Conservation (phyloP, 2,888 invertebrate genomes). For the Dione vanillae region DNA sequence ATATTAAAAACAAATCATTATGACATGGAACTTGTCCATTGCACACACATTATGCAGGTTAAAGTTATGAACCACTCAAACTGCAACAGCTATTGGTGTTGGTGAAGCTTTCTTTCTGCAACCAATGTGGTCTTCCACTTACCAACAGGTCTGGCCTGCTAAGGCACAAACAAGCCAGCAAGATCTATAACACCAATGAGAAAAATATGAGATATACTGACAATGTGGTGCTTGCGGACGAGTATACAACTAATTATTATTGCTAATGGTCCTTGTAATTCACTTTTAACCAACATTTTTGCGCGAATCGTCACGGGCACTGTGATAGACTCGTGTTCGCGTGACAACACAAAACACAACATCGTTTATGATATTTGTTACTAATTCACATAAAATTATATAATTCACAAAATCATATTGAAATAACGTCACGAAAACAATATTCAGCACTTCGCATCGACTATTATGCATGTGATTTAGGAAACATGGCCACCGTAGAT, state of each 20-base stretch:
- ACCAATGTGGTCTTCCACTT: constrained; percentile 82
- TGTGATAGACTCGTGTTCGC: constrained; percentile 58
- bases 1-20: constrained; percentile 70
- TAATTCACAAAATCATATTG: constrained; percentile 68
- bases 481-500: constrained; percentile 82
- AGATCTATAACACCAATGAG: constrained; percentile 88
- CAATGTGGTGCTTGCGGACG: constrained; percentile 78
- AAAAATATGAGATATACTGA: constrained; percentile 75
- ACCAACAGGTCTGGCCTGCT: constrained; percentile 89
- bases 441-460: constrained; percentile 67
- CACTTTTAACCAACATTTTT: constrained; percentile 77
- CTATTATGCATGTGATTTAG: constrained; percentile 79
- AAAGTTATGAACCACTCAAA: constrained; percentile 73
- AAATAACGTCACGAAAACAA: constrained; percentile 68
- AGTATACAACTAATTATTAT: constrained; percentile 67
- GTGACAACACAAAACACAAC: constrained; percentile 64
- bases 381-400: constrained; percentile 69
- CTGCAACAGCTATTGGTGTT: constrained; percentile 75
- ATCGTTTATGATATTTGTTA: constrained; percentile 58
- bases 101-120: constrained; percentile 70
- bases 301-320: constrained; percentile 76
- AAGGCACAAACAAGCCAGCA: constrained; percentile 90
- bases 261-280: constrained; percentile 83
- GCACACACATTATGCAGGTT: constrained; percentile 83
- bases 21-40: constrained; percentile 63